These are phyloP conservation scores for Scolopax rusticola DNA, from an alignment of 2,797 vertebrate species.

Conservation along the genomic window DNA sequence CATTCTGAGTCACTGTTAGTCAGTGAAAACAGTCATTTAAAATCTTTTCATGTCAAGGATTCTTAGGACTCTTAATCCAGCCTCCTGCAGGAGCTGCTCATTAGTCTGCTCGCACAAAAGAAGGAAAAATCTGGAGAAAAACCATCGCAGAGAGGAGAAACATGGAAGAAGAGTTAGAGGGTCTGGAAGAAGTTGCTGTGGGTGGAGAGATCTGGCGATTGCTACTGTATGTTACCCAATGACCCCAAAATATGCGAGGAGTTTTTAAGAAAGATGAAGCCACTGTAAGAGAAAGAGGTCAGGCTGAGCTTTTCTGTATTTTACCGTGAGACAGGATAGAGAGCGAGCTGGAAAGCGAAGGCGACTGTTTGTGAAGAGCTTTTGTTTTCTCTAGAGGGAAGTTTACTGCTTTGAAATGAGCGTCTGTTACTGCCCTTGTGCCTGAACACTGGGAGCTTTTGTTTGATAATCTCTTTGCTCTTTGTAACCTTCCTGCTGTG, in stretches of 20 bases:
- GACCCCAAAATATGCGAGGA: background rate
- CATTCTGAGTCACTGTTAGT: slow-evolving; percentile 58
- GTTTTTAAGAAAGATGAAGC: background rate
- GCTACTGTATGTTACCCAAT: background rate
- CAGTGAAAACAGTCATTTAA: background rate
- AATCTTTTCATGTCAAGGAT: slow-evolving; percentile 21
- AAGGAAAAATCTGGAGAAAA: background rate
- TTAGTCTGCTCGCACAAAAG: background rate
- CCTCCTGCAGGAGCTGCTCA: background rate
- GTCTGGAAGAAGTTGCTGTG: background rate
- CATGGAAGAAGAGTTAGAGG: background rate
- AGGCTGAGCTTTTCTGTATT: background rate
- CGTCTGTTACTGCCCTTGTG: background rate
- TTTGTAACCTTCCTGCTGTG: background rate
- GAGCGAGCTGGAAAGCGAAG: background rate
- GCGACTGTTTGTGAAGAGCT: background rate
- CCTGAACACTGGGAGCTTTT: slow-evolving; percentile 4
- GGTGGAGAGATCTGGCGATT: background rate
- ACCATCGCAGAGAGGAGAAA: background rate
- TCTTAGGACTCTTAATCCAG: slow-evolving; percentile 31
- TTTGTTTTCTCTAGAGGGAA: slow-evolving; percentile 16
- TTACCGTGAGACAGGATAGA: background rate
- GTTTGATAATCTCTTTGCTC: slow-evolving; percentile 6
- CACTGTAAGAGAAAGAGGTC: background rate
- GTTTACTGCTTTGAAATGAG: background rate